These are phyloP conservation scores for Heliconius charithonia DNA, from an alignment of 2,888 invertebrate species.

Conservation along the genomic window DNA sequence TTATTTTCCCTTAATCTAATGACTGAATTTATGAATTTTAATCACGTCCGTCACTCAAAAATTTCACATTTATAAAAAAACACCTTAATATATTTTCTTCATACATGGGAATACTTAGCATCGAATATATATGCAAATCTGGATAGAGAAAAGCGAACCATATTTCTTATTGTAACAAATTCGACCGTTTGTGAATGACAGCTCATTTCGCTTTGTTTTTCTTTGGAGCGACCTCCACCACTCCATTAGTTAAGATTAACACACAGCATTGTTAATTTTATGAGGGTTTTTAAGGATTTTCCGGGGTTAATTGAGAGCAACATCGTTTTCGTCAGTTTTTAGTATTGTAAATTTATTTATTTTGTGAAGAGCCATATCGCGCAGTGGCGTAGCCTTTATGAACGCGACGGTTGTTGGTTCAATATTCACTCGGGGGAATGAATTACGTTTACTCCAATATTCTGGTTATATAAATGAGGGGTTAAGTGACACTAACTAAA, in stretches of 20 bases:
- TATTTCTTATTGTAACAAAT: slow-evolving; percentile 26
- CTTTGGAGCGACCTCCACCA: slow-evolving; percentile 31
- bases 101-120: background rate
- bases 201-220: slow-evolving; percentile 34
- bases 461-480: too few species aligned
- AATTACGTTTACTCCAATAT: too few species aligned
- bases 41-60: background rate
- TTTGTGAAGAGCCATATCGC: too few species aligned
- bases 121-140: background rate
- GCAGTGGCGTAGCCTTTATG: background rate
- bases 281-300: slow-evolving; percentile 24
- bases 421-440: too few species aligned
- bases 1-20: too few species aligned
- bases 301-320: slow-evolving; percentile 8
- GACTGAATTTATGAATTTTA: background rate
- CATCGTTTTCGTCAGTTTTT: background rate
- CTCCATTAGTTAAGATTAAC: slow-evolving; percentile 34
- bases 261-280: slow-evolving; percentile 30
- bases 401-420: background rate
- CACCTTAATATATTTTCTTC: background rate
- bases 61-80: background rate
- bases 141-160: slow-evolving; percentile 5
- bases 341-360: background rate
- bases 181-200: slow-evolving; percentile 37
- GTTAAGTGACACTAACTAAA: too few species aligned